Evolutionary conservation across 2,113 vertebrate genomes (phyloP), one percentile per base, ranked within the genome.

Genomic region (Hassar affinis): DNA sequence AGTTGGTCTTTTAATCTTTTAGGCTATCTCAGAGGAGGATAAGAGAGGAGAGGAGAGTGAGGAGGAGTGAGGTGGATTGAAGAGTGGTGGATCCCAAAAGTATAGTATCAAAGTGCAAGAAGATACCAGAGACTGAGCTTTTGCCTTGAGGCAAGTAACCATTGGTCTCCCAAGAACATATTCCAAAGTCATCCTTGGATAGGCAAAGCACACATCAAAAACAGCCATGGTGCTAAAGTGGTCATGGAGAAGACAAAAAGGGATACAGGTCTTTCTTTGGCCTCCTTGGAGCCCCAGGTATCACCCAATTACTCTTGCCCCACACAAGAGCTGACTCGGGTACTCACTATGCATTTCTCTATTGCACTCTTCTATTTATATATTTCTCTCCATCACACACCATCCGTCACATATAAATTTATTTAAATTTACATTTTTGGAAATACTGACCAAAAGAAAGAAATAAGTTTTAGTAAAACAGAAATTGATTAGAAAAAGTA

Each of bases 181-280:
- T 91, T 95, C 93, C 93, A 93, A 93, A 93, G 93, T 91, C 90
- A 90, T 85, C 93, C 92, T 92, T 86, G 85, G 91, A 93, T 91
- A 93, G 92, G 93, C 93, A 94, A 94, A 94, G 93, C 93, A 94
- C 92, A 94, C 92, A 94, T 95, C 94, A 95, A 95, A 95, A 91
- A 92, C 92, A 87, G 89, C 93, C 91, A 90, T 91, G 91, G 88
- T 91, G 92, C 92, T 91, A 91, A 91, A 93, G 93, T 69, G 88
- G 91, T 94, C 93, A 91, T 94, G 92, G 91, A 92, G 92, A 91
- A 93, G 93, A 91, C 91, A 93, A 91, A 91, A 92, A 91, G 88
- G 88, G 92, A 83, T 91, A 88, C 85, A 81, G 90, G 92, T 93
- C 89, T 90, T 87, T 88, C 88, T 91, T 89, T 90, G 89, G 91